These are phyloP conservation scores for Drosophila neocordata DNA, from an alignment of 1,140 invertebrate genomes.

Conservation along the genomic window DNA sequence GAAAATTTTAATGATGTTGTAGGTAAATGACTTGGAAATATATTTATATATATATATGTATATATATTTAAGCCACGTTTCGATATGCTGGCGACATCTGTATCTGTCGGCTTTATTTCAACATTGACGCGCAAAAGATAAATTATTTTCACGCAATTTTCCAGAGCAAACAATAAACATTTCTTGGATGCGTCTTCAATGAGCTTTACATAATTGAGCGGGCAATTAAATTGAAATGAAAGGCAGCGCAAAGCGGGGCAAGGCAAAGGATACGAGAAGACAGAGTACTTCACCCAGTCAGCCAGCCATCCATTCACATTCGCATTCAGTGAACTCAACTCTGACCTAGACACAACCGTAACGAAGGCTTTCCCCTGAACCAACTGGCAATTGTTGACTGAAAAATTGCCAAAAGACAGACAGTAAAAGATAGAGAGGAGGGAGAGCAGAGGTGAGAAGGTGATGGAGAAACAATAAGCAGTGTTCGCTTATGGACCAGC, in stretches of 20 bases:
- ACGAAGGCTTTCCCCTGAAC: background rate
- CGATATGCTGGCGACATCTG: conserved; percentile 56
- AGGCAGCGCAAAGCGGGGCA: background rate
- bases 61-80: conserved; percentile 60
- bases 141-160: conserved; percentile 79
- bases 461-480: background rate
- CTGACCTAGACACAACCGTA: conserved; percentile 11
- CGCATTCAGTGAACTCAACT: conserved; percentile 17
- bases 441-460: background rate
- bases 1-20: conserved; percentile 79
- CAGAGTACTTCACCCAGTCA: conserved; percentile 21
- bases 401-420: conserved; percentile 40
- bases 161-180: conserved; percentile 74
- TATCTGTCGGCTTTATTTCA: conserved; percentile 47
- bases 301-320: conserved; percentile 28
- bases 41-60: background rate
- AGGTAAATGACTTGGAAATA: conserved; percentile 81
- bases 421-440: conserved; percentile 32
- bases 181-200: conserved; percentile 56
- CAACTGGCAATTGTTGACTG: conserved; percentile 50
- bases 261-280: background rate
- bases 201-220: conserved; percentile 74
- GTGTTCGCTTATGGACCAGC: conserved; percentile 31
- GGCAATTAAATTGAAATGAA: conserved; percentile 68
- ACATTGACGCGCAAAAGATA: conserved; percentile 71